These are phyloP conservation scores for Rhinella marina DNA, from an alignment of 2,797 vertebrate species.

Conservation along the genomic window DNA sequence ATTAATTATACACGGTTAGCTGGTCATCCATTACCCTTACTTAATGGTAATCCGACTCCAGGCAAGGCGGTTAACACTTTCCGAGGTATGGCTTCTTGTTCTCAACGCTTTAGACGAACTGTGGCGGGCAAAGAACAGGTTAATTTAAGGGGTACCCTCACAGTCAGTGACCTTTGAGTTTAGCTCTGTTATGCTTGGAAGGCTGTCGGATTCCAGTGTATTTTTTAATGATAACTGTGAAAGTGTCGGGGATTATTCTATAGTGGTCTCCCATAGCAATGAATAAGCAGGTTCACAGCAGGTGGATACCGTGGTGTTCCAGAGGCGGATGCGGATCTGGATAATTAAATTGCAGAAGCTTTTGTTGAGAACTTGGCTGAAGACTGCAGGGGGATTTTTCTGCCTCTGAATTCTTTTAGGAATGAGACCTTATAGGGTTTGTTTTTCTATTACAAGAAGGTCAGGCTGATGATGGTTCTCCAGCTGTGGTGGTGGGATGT, in stretches of 20 bases:
- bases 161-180: slow-evolving; percentile 17
- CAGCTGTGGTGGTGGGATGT: slow-evolving; percentile 10
- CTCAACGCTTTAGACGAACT: neutral
- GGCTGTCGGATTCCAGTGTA: neutral
- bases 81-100: neutral
- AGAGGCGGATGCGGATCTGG: slow-evolving; percentile 41
- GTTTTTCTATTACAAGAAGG: neutral
- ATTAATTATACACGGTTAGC: slow-evolving; percentile 34
- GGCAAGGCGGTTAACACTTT: slow-evolving; percentile 36
- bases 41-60: slow-evolving; percentile 36
- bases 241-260: neutral
- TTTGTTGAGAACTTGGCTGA: slow-evolving; percentile 46
- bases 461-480: neutral
- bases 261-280: slow-evolving; percentile 30
- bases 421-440: slow-evolving; percentile 30
- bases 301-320: slow-evolving; percentile 38
- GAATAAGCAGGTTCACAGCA: slow-evolving; percentile 50
- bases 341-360: slow-evolving; percentile 45
- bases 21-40: slow-evolving; percentile 19
- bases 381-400: slow-evolving; percentile 23
- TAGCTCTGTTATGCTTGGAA: slow-evolving; percentile 26
- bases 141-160: slow-evolving; percentile 2
- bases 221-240: slow-evolving; percentile 9
- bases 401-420: slow-evolving; percentile 21
- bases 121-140: neutral